Evolutionary conservation across 2,888 invertebrate genomes (phyloP).

Genomic region (Cosmia pyralina): DNA sequence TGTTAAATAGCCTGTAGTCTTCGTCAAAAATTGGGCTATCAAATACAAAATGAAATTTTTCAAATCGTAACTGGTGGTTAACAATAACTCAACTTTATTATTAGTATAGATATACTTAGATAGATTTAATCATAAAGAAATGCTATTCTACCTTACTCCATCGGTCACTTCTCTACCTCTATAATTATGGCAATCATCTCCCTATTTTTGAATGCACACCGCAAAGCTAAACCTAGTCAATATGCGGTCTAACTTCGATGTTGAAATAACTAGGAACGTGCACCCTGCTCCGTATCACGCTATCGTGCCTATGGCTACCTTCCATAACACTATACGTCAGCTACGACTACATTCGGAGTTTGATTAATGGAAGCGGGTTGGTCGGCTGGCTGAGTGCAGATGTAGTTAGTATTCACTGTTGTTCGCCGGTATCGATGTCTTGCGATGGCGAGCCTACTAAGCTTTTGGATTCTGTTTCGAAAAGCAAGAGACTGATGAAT

Average conservation of each 20-base stretch:
- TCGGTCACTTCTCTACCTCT: background rate
- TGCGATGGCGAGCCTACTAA: background rate
- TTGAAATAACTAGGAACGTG: conserved; percentile 16
- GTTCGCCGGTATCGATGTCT: conserved; percentile 12
- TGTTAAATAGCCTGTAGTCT: no score
- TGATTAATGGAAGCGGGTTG: conserved; percentile 46
- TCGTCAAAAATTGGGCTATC: no score
- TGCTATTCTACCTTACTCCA: no score
- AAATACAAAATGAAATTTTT: no score
- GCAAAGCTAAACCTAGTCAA: background rate
- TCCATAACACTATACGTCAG: conserved; percentile 21
- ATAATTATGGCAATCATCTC: background rate
- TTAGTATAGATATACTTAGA: no score
- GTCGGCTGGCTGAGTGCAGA: conserved; percentile 31
- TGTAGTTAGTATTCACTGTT: conserved; percentile 34
- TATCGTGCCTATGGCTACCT: conserved; percentile 25
- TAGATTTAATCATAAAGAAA: no score
- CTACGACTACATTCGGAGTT: conserved; percentile 22
- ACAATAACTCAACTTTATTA: no score
- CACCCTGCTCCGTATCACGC: background rate
- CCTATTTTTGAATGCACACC: background rate
- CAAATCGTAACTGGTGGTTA: no score
- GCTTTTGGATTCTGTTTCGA: background rate
- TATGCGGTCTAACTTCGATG: background rate
- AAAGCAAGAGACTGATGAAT: background rate